A percentile compares a stretch with the other conserved stretches of the same genome.
These are phyloP conservation scores for Esperia sulphurella DNA, from an alignment of 2,888 invertebrate genomes.

Conservation along the genomic window DNA sequence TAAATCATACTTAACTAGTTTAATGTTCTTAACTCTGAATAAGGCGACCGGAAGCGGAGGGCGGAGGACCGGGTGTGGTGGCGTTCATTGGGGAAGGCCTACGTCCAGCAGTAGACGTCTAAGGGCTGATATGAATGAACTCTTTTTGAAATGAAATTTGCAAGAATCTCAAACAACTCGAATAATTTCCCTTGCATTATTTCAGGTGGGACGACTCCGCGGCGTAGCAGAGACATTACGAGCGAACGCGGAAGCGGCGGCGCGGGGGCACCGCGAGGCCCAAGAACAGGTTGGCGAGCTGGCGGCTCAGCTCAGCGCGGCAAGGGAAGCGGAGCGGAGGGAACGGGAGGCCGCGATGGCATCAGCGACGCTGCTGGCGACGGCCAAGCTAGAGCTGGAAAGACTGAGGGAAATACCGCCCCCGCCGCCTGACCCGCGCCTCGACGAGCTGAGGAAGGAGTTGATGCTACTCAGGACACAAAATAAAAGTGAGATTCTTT, in stretches of 20 bases:
- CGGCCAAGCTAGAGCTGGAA: constrained; percentile 83
- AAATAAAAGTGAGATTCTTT: constrained; percentile 82
- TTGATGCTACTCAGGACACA: constrained; percentile 85
- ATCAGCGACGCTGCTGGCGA: constrained; percentile 80
- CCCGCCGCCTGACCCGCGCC: constrained; percentile 84
- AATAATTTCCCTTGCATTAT: not conserved
- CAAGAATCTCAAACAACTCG: too few relatives aligned
- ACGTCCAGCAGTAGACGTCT: too few relatives aligned
- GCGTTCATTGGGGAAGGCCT: too few relatives aligned
- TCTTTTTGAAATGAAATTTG: too few relatives aligned
- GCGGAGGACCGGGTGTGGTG: too few relatives aligned
- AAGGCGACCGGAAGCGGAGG: too few relatives aligned
- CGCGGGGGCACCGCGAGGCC: constrained; percentile 74
- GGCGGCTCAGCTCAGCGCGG: constrained; percentile 68
- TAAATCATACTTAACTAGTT: too few relatives aligned
- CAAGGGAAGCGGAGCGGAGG: constrained; percentile 67
- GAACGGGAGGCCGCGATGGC: constrained; percentile 74
- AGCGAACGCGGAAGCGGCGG: constrained; percentile 77
- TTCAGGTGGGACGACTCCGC: constrained; percentile 67
- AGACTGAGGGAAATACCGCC: constrained; percentile 80
- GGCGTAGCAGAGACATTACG: constrained; percentile 80
- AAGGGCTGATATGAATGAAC: too few relatives aligned
- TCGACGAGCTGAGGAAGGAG: constrained; percentile 87
- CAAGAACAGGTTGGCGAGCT: constrained; percentile 69
- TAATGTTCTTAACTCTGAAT: too few relatives aligned